Evolutionary conservation across 37 sponge, comb jelly and placozoan species (phyloP).

Genomic region (Agelas oroides): DNA sequence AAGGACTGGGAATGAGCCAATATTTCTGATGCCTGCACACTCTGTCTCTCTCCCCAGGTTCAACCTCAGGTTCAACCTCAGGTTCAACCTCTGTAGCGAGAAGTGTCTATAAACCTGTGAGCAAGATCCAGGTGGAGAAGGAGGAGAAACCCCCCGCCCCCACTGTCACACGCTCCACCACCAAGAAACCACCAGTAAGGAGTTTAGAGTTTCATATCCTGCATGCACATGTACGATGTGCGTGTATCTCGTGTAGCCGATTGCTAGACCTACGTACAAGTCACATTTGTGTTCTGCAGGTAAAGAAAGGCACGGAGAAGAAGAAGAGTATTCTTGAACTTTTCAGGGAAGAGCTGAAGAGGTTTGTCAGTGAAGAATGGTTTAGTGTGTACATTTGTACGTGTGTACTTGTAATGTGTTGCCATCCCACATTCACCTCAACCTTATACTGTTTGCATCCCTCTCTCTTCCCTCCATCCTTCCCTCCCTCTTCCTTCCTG

Average conservation of each 20-base stretch:
- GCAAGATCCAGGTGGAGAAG: constrained; percentile 42
- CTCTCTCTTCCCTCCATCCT: neutral
- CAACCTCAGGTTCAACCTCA: no score
- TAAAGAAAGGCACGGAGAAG: constrained; percentile 89
- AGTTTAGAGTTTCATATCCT: neutral
- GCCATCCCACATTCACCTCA: neutral
- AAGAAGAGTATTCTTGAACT: constrained; percentile 95
- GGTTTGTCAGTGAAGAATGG: constrained; percentile 31
- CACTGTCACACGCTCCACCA: neutral
- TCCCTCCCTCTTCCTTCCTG: neutral
- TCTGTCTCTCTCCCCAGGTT: no score
- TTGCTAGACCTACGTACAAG: no score
- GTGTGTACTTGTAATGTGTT: neutral
- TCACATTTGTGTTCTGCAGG: no score
- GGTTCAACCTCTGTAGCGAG: constrained; percentile 40
- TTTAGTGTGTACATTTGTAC: neutral
- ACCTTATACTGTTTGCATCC: neutral
- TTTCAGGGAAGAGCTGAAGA: constrained; percentile 96
- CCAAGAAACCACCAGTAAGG: constrained; percentile 55
- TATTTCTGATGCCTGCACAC: no score
- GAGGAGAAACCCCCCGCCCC: neutral
- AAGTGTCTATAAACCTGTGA: constrained; percentile 59
- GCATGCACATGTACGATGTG: neutral
- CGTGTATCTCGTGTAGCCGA: no score
- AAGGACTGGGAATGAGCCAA: no score